phyloP scores from a whole-genome alignment of 2,888 invertebrate species.

The Scrobipalpa costella region DNA sequence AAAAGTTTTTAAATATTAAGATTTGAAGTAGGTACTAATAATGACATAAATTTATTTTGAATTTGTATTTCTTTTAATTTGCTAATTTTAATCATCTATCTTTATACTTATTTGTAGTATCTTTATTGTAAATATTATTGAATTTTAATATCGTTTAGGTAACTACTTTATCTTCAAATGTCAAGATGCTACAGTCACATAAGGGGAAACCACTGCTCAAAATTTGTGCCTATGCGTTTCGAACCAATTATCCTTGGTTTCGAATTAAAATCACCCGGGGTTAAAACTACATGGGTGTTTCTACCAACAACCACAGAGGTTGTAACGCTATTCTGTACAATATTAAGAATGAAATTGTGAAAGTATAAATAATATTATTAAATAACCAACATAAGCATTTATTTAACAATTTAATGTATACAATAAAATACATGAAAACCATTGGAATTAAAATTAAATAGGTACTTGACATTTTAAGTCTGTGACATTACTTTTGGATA shows the following conservation, averaged over 20 bases:
- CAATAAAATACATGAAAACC: not conserved
- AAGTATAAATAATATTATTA: not conserved
- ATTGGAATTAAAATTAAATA: too few species aligned
- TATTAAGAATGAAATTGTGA: not conserved
- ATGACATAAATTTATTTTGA: too few species aligned
- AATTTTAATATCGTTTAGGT: too few species aligned
- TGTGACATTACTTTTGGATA: not conserved
- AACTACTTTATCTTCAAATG: too few species aligned
- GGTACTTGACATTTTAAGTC: not conserved
- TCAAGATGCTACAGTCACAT: not conserved
- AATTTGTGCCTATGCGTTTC: not conserved
- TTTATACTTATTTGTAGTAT: too few species aligned
- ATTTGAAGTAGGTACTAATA: too few species aligned
- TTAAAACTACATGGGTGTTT: conserved; percentile 1
- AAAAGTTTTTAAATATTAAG: too few species aligned
- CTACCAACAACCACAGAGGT: not conserved
- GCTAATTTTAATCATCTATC: too few species aligned
- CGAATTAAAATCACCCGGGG: too few species aligned
- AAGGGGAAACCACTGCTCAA: not conserved
- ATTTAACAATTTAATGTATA: too few species aligned
- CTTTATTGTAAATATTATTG: too few species aligned
- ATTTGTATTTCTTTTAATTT: too few species aligned
- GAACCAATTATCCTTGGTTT: not conserved
- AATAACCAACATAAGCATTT: not conserved
- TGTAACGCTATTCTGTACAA: not conserved